A percentile compares a stretch with the other conserved stretches of the same genome.
phyloP scores from a whole-genome alignment of 2,797 vertebrate genomes.

The Sebastiscus tertius region DNA sequence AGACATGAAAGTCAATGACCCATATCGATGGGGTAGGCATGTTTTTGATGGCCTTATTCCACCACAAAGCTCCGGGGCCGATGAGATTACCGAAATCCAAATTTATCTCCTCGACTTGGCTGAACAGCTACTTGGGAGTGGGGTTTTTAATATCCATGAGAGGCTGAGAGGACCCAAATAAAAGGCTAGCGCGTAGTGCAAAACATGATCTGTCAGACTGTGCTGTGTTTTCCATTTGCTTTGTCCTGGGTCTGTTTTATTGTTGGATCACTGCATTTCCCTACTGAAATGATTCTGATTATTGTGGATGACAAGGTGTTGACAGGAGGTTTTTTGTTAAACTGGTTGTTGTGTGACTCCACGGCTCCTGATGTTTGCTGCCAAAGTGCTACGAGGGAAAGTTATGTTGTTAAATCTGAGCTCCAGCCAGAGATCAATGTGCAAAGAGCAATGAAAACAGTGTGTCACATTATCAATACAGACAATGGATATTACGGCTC shows the following conservation, averaged over 20 bases:
- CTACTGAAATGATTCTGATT: not conserved
- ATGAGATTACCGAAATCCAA: conserved; percentile 68
- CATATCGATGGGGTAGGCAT: conserved; percentile 18
- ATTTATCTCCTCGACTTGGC: conserved; percentile 53
- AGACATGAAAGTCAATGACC: conserved; percentile 45
- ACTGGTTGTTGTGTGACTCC: not conserved
- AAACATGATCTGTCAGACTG: conserved; percentile 7
- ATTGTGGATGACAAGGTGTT: not conserved
- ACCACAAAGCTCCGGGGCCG: conserved; percentile 44
- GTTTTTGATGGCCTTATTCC: conserved; percentile 53
- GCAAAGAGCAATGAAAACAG: not conserved
- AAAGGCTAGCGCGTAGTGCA: not conserved
- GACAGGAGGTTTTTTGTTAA: not conserved
- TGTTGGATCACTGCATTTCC: not conserved
- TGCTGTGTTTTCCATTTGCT: not conserved
- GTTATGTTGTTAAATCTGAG: conserved; percentile 1
- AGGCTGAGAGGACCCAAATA: conserved; percentile 4
- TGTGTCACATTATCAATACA: not conserved
- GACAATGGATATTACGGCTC: not conserved
- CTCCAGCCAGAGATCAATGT: not conserved
- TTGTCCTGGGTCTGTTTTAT: not conserved
- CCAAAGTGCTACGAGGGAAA: not conserved
- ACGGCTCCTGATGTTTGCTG: not conserved
- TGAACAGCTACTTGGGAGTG: conserved; percentile 41
- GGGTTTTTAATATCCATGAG: conserved; percentile 27